These are phyloP conservation scores for Platyura marginata DNA, from an alignment of 1,140 invertebrate genomes.

Conservation along the genomic window DNA sequence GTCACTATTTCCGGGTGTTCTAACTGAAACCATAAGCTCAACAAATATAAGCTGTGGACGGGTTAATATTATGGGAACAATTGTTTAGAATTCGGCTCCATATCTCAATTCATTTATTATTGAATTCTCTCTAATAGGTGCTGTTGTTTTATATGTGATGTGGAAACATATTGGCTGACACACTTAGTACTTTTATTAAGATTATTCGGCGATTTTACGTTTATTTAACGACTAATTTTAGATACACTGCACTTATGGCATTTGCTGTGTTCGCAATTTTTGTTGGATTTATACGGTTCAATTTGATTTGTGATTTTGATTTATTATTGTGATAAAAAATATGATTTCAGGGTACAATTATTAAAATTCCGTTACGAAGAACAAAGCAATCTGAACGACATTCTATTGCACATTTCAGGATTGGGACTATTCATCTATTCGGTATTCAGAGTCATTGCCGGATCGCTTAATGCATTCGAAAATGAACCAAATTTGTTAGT, in stretches of 20 bases:
- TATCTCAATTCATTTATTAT: constrained; percentile 94
- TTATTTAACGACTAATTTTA: constrained; percentile 43
- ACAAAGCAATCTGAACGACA: constrained; percentile 75
- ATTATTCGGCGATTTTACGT: background rate
- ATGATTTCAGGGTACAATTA: constrained; percentile 68
- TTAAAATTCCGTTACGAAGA: constrained; percentile 78
- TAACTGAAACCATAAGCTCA: constrained; percentile 34
- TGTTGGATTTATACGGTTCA: constrained; percentile 70
- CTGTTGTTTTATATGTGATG: constrained; percentile 93
- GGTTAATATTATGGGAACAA: constrained; percentile 81
- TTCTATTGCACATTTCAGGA: constrained; percentile 73
- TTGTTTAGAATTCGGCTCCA: constrained; percentile 75
- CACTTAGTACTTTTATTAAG: constrained; percentile 31
- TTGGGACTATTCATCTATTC: constrained; percentile 85
- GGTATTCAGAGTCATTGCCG: constrained; percentile 83
- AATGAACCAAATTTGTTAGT: constrained; percentile 74
- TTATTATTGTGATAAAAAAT: too few relatives aligned
- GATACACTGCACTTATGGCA: constrained; percentile 71
- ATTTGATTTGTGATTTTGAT: too few relatives aligned
- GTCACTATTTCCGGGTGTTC: constrained; percentile 36
- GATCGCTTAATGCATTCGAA: constrained; percentile 60
- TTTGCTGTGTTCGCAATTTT: constrained; percentile 76
- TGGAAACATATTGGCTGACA: constrained; percentile 88
- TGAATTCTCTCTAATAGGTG: constrained; percentile 91
- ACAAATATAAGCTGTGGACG: constrained; percentile 46